Evolutionary conservation across 2,113 vertebrate species (phyloP).

Genomic region (Megalops atlanticus): DNA sequence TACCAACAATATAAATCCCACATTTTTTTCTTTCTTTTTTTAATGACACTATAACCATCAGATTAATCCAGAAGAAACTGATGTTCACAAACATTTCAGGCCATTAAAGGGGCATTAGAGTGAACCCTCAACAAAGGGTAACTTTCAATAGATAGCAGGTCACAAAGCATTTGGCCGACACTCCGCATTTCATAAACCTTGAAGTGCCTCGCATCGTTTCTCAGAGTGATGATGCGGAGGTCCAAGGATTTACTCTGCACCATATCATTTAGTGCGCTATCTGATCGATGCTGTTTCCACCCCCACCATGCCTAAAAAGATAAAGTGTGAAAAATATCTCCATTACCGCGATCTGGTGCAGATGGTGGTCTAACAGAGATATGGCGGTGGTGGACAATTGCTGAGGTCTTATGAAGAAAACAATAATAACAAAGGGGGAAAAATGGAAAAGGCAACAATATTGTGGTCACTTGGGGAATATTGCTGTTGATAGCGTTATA

Average conservation of each 20-base stretch:
- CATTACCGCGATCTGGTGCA: neutral
- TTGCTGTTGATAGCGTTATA: neutral
- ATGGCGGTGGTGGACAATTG: neutral
- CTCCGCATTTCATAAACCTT: neutral
- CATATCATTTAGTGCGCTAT: neutral
- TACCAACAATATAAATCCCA: neutral
- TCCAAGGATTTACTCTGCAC: conserved; percentile 2
- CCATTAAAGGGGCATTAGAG: neutral
- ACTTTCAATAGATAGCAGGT: neutral
- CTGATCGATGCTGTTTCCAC: neutral
- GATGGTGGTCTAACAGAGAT: neutral
- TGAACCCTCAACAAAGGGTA: neutral
- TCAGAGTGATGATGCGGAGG: neutral
- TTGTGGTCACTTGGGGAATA: neutral
- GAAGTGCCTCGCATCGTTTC: neutral
- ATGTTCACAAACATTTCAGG: neutral
- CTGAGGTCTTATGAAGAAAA: neutral
- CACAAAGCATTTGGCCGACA: neutral
- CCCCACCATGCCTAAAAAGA: neutral
- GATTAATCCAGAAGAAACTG: neutral
- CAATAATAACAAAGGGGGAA: neutral
- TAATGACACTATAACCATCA: neutral
- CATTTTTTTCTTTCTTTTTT: neutral
- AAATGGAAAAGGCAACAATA: neutral
- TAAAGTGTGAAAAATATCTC: conserved; percentile 22